Conservation (phyloP, 2,888 invertebrate genomes). For the Choristoneura rosaceana region DNA sequence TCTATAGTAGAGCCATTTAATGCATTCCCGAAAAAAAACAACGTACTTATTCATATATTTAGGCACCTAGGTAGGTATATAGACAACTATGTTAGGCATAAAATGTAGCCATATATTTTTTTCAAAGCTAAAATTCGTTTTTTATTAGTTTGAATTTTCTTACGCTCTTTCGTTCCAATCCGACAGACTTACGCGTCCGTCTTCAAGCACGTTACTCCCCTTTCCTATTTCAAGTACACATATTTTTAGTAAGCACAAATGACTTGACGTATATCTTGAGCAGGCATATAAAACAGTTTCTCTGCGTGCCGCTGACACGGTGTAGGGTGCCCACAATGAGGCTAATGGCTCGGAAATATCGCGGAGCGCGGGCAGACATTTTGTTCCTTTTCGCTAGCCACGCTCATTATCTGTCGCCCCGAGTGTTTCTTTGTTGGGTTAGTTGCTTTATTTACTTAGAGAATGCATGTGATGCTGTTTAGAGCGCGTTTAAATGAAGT, state of each 20-base stretch:
- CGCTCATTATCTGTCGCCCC: constrained; percentile 80
- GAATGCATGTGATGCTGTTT: constrained; percentile 41
- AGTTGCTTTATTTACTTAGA: constrained; percentile 80
- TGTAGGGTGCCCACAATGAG: constrained; percentile 80
- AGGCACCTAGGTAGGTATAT: no score
- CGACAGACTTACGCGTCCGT: not conserved
- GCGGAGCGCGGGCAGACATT: constrained; percentile 70
- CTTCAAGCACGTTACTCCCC: constrained; percentile 16
- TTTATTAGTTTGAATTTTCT: no score
- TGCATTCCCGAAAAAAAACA: no score
- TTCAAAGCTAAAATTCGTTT: not conserved
- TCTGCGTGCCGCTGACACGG: constrained; percentile 70
- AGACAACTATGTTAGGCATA: no score
- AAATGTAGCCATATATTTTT: no score
- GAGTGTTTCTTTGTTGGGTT: constrained; percentile 75
- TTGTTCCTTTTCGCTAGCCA: constrained; percentile 78
- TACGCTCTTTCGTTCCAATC: no score
- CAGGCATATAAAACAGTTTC: constrained; percentile 42
- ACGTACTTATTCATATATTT: no score
- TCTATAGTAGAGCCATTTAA: no score
- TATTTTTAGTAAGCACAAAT: constrained; percentile 39
- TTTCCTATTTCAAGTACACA: constrained; percentile 20
- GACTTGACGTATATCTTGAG: constrained; percentile 39
- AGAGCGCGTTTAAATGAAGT: constrained; percentile 27
- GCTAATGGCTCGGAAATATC: constrained; percentile 82